phyloP scores from a whole-genome alignment of 2,113 vertebrate genomes.

The Lonchura striata region DNA sequence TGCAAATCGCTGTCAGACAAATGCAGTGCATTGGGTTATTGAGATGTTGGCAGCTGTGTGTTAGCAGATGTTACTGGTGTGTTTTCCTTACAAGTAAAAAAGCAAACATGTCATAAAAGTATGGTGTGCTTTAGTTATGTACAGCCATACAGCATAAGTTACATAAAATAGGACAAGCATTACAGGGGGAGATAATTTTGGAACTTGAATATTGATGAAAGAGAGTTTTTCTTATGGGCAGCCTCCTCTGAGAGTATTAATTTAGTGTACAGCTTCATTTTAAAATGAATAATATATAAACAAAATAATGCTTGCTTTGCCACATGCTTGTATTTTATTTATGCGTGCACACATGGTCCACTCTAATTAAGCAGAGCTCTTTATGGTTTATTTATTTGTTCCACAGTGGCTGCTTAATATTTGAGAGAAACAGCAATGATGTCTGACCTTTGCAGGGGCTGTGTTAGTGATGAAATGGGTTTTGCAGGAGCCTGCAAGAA shows the following conservation, averaged over 20 bases:
- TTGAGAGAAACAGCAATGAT: background rate
- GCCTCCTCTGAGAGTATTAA: background rate
- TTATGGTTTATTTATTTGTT: conserved; percentile 54
- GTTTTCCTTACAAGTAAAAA: background rate
- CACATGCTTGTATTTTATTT: conserved; percentile 27
- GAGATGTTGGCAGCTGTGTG: background rate
- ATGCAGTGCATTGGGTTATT: background rate
- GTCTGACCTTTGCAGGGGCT: background rate
- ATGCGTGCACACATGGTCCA: background rate
- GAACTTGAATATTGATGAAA: background rate
- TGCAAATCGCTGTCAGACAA: background rate
- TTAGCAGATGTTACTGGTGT: background rate
- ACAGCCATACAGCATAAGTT: background rate
- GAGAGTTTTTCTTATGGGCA: background rate
- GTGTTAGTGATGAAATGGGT: background rate
- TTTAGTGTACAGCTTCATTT: background rate
- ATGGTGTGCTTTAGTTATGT: background rate
- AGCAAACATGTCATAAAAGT: background rate
- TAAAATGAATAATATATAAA: conserved; percentile 39
- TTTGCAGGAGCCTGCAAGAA: conserved; percentile 6
- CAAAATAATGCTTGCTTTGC: conserved; percentile 15
- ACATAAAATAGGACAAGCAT: background rate
- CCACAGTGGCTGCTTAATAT: background rate
- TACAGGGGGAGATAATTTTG: background rate
- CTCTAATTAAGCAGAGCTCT: conserved; percentile 29